phyloP scores from a whole-genome alignment of 2,797 vertebrate species.

The Enteromius trimaculatus region DNA sequence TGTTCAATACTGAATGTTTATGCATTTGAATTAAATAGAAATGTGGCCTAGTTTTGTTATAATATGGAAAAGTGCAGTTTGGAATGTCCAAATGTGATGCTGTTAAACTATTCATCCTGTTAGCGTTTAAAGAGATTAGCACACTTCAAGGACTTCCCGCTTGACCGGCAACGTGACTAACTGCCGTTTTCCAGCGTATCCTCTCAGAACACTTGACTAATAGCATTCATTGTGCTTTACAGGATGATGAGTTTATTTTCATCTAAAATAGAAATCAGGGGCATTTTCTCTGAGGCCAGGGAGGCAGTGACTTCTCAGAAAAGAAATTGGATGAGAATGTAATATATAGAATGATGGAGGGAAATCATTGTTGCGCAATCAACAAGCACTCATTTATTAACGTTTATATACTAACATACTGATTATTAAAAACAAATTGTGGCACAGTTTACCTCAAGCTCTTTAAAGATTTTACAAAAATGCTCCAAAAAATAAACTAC shows the following conservation, averaged over 20 bases:
- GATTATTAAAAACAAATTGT: not conserved
- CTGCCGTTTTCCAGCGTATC: constrained; percentile 19
- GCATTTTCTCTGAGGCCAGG: constrained; percentile 4
- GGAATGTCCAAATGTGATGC: not conserved
- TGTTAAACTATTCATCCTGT: constrained; percentile 35
- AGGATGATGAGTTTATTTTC: constrained; percentile 24
- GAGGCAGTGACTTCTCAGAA: not conserved
- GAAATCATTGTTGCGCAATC: not conserved
- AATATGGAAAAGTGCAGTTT: too few relatives aligned
- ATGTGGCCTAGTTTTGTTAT: not conserved
- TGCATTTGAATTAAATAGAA: not conserved
- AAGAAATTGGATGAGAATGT: not conserved
- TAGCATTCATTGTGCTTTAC: constrained; percentile 15
- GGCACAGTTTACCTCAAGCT: too few relatives aligned
- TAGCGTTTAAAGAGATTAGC: constrained; percentile 42
- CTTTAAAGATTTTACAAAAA: not conserved
- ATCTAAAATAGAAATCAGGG: constrained; percentile 34
- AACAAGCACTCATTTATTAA: not conserved
- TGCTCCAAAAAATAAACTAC: not conserved
- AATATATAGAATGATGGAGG: not conserved
- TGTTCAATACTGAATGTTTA: not conserved
- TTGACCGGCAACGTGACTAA: constrained; percentile 46
- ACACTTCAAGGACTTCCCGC: constrained; percentile 35
- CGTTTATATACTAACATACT: not conserved
- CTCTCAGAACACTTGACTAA: constrained; percentile 21